phyloP scores from a whole-genome alignment of 1,140 invertebrate species.

The Potamilus streckersoni region DNA sequence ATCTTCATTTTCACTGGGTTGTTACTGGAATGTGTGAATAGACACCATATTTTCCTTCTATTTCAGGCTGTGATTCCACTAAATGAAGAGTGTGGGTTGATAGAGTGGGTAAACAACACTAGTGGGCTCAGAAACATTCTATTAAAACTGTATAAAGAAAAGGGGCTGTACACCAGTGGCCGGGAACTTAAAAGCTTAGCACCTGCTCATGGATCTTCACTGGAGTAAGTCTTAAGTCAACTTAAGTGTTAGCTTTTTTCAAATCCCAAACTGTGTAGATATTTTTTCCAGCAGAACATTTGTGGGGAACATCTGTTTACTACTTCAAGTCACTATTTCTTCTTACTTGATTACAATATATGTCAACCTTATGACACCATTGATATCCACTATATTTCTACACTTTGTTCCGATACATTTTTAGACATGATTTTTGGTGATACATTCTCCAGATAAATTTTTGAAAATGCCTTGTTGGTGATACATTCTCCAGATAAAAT shows the following conservation, averaged over 20 bases:
- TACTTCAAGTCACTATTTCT: too few species aligned
- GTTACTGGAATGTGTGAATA: background rate
- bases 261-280: too few species aligned
- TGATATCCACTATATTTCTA: too few species aligned
- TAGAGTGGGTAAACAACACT: conserved; percentile 95
- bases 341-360: too few species aligned
- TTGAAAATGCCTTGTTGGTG: too few species aligned
- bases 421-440: too few species aligned
- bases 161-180: conserved; percentile 60
- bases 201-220: conserved; percentile 45
- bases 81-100: conserved; percentile 92
- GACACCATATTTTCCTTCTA: background rate
- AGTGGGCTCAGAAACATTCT: conserved; percentile 80
- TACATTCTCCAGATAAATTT: too few species aligned
- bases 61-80: conserved; percentile 85
- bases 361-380: too few species aligned
- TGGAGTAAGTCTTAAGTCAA: conserved; percentile 54
- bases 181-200: conserved; percentile 74
- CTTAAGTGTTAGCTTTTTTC: background rate
- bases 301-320: too few species aligned
- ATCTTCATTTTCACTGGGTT: background rate
- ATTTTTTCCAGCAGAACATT: too few species aligned
- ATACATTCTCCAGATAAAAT: too few species aligned
- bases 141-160: conserved; percentile 80
- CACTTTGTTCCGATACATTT: too few species aligned